These are phyloP conservation scores for Tokudaia muenninki DNA, from an alignment of 2,797 vertebrate genomes.

Conservation along the genomic window DNA sequence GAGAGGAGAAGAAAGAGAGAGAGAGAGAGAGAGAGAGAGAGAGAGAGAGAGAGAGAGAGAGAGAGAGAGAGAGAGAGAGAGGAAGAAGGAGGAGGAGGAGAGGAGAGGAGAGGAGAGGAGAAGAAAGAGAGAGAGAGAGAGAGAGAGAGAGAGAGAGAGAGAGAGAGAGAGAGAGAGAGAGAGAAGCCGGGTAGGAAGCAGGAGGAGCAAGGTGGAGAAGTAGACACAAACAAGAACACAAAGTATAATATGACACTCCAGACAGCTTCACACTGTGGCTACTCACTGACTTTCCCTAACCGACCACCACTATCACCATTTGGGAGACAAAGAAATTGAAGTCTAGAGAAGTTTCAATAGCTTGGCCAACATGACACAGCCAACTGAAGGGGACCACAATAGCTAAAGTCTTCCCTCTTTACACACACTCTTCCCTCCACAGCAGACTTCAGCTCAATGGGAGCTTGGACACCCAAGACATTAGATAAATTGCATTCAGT, in stretches of 20 bases:
- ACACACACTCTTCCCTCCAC: rapidly evolving
- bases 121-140: too few relatives aligned
- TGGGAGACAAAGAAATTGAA: not conserved
- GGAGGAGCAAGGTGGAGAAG: not conserved
- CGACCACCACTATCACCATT: not conserved
- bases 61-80: too few relatives aligned
- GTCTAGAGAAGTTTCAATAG: not conserved
- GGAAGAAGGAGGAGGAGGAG: not conserved
- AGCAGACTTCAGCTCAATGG: not conserved
- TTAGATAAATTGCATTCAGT: not conserved
- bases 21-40: too few relatives aligned
- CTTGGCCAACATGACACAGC: not conserved
- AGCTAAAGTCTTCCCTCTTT: too few relatives aligned
- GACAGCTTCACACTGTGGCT: not conserved
- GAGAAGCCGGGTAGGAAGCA: not conserved
- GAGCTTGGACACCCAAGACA: not conserved
- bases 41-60: too few relatives aligned
- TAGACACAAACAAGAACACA: not conserved
- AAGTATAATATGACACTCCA: not conserved
- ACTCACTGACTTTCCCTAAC: not conserved
- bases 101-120: too few relatives aligned
- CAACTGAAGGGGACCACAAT: not conserved
- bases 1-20: too few relatives aligned
- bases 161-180: not conserved
- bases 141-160: too few relatives aligned